Conservation (phyloP, 2,888 invertebrate species). For the Mesorhabditis sp. region DNA sequence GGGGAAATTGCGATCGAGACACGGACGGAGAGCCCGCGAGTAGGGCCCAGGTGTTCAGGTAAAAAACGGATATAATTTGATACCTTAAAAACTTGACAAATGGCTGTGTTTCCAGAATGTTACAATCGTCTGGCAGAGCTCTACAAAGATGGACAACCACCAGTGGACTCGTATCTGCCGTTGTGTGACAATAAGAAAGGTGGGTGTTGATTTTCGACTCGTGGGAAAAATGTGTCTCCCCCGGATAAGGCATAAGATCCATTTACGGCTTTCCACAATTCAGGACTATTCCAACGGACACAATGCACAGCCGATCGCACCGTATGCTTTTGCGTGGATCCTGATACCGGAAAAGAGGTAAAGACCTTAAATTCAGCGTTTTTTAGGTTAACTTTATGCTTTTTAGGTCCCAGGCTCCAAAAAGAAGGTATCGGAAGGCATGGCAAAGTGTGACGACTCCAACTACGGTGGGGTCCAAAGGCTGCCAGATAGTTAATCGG, state of each 20-base stretch:
- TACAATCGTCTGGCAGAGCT: slow-evolving; percentile 1
- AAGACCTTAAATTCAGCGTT: not conserved
- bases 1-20: slow-evolving; percentile 5
- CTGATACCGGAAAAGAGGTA: not conserved
- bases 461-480: no score
- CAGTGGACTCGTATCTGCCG: not conserved
- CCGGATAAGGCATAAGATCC: not conserved
- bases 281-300: not conserved
- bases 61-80: no score
- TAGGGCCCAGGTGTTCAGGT: not conserved
- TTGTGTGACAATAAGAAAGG: slow-evolving; percentile 4
- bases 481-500: no score
- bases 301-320: not conserved
- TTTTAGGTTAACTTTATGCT: not conserved
- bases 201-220: not conserved
- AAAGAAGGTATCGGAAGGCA: no score
- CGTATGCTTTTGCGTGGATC: not conserved
- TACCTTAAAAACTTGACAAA: not conserved
- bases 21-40: not conserved
- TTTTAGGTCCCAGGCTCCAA: no score
- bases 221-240: not conserved
- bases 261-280: not conserved
- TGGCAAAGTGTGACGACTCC: no score
- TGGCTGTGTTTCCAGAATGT: not conserved
- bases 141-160: slow-evolving; percentile 2